phyloP scores from a whole-genome alignment of 2,888 invertebrate genomes.

The Ctena decussata region DNA sequence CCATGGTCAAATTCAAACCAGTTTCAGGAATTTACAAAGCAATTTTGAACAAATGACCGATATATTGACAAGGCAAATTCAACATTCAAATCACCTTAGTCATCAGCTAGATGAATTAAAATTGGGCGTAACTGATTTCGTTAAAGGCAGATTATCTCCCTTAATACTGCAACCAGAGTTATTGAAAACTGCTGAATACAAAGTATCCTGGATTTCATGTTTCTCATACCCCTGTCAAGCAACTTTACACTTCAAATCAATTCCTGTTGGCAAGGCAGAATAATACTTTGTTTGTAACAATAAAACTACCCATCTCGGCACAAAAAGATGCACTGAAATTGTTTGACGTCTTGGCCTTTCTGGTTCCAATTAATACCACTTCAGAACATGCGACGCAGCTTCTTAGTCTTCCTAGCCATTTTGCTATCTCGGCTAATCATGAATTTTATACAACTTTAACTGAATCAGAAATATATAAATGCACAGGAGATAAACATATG shows the following conservation, averaged over 20 bases:
- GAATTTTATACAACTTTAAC: conserved; percentile 1
- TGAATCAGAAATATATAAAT: not conserved
- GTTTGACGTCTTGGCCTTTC: not conserved
- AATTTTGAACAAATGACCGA: not conserved
- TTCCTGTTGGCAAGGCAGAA: not conserved
- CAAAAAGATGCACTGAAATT: not conserved
- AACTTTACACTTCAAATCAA: not conserved
- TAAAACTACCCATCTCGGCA: not conserved
- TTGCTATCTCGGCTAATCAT: not conserved
- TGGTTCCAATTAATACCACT: not conserved
- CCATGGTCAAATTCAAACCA: not conserved
- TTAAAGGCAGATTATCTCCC: not conserved
- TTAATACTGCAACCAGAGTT: not conserved
- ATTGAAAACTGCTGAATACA: not conserved
- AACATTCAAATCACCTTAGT: not conserved
- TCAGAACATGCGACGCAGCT: not conserved
- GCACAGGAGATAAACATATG: not conserved
- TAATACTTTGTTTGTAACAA: not conserved
- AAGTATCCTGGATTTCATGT: conserved; percentile 4
- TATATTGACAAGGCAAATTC: not conserved
- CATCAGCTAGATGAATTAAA: conserved; percentile 4
- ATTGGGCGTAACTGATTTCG: not conserved
- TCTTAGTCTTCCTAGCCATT: not conserved
- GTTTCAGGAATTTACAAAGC: not conserved
- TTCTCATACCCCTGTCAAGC: not conserved